These are phyloP conservation scores for Coracias cyanogaster DNA, from an alignment of 2,797 vertebrate genomes.

Conservation along the genomic window DNA sequence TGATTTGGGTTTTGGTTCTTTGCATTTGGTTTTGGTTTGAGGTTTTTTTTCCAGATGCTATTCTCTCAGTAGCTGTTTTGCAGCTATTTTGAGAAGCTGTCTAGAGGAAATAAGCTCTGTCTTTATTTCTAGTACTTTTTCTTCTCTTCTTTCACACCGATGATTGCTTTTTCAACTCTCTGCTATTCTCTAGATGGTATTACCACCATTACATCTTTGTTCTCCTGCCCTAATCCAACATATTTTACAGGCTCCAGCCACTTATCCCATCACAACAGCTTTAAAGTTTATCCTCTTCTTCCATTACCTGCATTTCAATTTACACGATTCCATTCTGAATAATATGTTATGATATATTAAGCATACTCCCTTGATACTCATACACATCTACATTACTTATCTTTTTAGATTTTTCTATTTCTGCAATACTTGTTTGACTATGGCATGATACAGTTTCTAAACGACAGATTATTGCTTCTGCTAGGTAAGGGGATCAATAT, in stretches of 20 bases:
- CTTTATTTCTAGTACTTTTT: not conserved
- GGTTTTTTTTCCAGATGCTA: not conserved
- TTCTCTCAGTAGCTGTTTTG: not conserved
- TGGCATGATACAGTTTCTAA: not conserved
- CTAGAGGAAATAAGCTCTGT: not conserved
- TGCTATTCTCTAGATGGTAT: not conserved
- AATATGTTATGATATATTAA: not conserved
- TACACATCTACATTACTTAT: not conserved
- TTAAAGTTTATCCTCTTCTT: not conserved
- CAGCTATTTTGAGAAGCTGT: not conserved
- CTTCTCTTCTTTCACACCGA: not conserved
- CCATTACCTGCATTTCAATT: not conserved
- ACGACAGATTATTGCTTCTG: not conserved
- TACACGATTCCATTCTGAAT: not conserved
- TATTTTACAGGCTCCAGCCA: not conserved
- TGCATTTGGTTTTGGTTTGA: not conserved
- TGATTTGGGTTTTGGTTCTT: not conserved
- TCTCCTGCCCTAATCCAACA: not conserved
- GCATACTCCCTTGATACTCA: not conserved
- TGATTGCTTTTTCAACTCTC: not conserved
- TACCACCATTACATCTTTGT: not conserved
- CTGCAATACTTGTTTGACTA: not conserved
- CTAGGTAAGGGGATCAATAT: not conserved
- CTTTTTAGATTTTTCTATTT: not conserved
- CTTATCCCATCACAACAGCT: not conserved